Evolutionary conservation across 2,797 vertebrate species (phyloP), one percentile per base, ranked within the genome.

Genomic region (Amblyraja radiata): DNA sequence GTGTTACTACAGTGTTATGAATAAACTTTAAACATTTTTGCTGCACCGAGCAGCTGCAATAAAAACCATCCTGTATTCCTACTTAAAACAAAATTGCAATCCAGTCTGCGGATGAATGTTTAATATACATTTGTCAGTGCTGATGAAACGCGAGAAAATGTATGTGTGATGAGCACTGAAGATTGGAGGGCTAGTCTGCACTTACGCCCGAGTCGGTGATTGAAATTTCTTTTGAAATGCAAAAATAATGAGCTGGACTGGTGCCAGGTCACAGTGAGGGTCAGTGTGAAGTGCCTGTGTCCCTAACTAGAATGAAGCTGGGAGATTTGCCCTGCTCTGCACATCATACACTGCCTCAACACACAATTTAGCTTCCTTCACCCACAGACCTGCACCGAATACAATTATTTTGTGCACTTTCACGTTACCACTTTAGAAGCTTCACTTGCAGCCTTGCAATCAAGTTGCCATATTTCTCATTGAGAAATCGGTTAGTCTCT

Each of bases 191-290:
- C 13, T 36, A 39, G 32, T 76, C 71, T 92, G 90, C 46, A 71
- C 25, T 88, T 36, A 32, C 65, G 21, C 63, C 68, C 32, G 21
- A 68, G 61, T 76, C 28, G 90, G 46, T 74, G 90, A 73, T 92
- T 76, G 90, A 92, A 74, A 92, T 74, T 46, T 76, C 90, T 58
- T 71, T 92, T 92, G 36, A 76, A 92, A 91, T 36, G 25, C 90
- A 54, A 76, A 92, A 76, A 92, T 74, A 92, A 76, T 76, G 71
- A 92, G 71, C 68, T 92, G 90, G 90, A 76, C 90, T 16, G 23
- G 18, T 76, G 68, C 68, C 90, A 92, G 90, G 46, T 28, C 90
- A 92, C 65, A 92, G 90, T 71, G 14, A 76, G 90, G 46, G 10
- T 23, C 23, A 23, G 68, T 3, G 6, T 91, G 10, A 74, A 46